Base-by-base conservation (phyloP, 2,888 invertebrate genomes). In the Ellobium chinense region DNA sequence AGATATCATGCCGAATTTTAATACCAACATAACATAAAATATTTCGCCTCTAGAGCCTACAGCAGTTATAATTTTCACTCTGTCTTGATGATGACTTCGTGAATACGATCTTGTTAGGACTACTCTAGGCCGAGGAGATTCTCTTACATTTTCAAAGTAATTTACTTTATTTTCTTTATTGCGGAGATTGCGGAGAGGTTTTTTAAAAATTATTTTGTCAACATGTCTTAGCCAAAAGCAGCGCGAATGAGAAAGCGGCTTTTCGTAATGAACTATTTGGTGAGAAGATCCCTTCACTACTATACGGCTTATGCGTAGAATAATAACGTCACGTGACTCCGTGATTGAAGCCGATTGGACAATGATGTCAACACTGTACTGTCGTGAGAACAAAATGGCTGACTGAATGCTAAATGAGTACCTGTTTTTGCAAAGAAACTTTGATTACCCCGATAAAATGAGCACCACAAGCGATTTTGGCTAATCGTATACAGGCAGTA, bases 331-430 rank as follows among this genome's bases (percentile, higher is more conserved):
- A 84, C 82, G 84, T 84, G 84, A 84, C 62, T 62, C 60, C 29
- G 31, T 46, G 7, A 14, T 29, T 54, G 60, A 62, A 70, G 75
- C 70, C 70, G 80, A 82, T 84, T 84, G 84, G 84, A 80, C 75
- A 69, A 56, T 58, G 80, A 84, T 84, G 84, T 84, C 84, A 84
- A 84, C 84, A 84, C 80, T 79, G 82, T 72, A 75, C 65, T 74
- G 74, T 65, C 69, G 62, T 72, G 82, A 82, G 82, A 84, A 70
- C 78, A 82, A 82, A 75, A 82, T 82, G 82, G 82, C 82, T 63
- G 82, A 37, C 76, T 70, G 70, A 75, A 63, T 37, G 37, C 62
- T 62, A 46, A 9, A 63, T 39, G 24, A 54, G 46, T 39, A 46
- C 62, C 46, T 36, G 24, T 63, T 46, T 75, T 62, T 62, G 36